A percentile compares a stretch with the other conserved stretches of the same genome.
Conservation (phyloP, 2,797 vertebrate species). For the Falco naumanni region DNA sequence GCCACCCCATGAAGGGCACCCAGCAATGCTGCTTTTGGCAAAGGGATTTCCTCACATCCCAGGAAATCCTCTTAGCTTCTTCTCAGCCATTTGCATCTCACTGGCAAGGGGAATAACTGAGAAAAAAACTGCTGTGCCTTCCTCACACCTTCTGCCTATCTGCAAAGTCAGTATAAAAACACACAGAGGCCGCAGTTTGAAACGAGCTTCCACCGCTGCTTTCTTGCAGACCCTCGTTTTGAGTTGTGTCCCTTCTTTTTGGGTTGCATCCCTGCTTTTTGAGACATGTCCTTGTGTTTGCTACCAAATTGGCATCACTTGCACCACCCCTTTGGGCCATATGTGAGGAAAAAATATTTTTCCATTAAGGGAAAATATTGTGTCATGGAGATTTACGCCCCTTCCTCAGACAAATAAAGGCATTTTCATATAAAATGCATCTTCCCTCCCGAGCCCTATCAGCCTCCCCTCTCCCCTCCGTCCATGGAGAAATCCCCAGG, state of each 20-base stretch:
- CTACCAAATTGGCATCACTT: accelerated
- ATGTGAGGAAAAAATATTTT: neutral
- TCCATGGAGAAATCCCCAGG: neutral
- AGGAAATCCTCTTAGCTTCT: conserved; percentile 8
- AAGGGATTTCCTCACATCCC: neutral
- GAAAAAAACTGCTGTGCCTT: neutral
- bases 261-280: neutral
- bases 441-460: accelerated
- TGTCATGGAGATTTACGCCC: neutral
- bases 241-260: neutral
- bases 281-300: accelerated
- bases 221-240: accelerated
- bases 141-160: neutral
- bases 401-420: neutral
- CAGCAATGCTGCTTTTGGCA: neutral
- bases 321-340: neutral
- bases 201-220: neutral
- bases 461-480: neutral
- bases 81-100: neutral
- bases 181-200: accelerated
- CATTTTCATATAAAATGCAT: neutral
- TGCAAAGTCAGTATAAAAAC: neutral
- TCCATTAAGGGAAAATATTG: too few species aligned
- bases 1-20: neutral
- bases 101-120: neutral